These are phyloP conservation scores for Drosophila kohkoa DNA, from an alignment of 1,140 invertebrate genomes.

Conservation along the genomic window DNA sequence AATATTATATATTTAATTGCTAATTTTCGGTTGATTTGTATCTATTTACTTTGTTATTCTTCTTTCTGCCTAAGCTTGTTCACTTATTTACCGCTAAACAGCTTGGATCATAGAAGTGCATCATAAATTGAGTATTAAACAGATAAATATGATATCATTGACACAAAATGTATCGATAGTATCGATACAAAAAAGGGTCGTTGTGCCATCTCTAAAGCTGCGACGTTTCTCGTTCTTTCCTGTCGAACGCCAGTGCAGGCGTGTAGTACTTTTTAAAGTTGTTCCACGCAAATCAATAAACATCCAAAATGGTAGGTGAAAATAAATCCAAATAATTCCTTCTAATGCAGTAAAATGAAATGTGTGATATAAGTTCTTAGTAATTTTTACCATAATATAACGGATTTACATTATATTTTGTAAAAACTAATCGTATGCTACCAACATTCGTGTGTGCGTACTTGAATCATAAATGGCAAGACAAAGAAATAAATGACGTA, in stretches of 20 bases:
- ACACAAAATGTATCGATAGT: no score
- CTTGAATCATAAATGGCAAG: constrained; percentile 63
- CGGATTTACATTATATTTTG: constrained; percentile 10
- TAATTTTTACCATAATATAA: constrained; percentile 35
- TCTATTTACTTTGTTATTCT: no score
- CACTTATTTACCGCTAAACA: no score
- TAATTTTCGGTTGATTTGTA: no score
- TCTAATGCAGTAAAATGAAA: background rate
- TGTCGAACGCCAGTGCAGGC: constrained; percentile 93
- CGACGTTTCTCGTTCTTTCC: constrained; percentile 85
- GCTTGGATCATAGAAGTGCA: no score
- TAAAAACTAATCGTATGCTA: constrained; percentile 55
- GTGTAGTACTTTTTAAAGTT: constrained; percentile 90
- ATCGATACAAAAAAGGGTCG: no score
- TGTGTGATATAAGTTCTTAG: background rate
- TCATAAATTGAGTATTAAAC: no score
- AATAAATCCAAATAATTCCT: constrained; percentile 43
- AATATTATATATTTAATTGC: no score
- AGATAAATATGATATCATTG: no score
- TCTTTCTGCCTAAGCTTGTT: no score
- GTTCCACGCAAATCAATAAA: constrained; percentile 89
- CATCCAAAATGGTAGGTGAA: constrained; percentile 94
- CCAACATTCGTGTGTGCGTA: constrained; percentile 35
- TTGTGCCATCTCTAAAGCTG: no score
- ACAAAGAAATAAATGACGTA: constrained; percentile 79